Conservation (phyloP, 2,888 invertebrate genomes). For the Lepidochitona cinerea region DNA sequence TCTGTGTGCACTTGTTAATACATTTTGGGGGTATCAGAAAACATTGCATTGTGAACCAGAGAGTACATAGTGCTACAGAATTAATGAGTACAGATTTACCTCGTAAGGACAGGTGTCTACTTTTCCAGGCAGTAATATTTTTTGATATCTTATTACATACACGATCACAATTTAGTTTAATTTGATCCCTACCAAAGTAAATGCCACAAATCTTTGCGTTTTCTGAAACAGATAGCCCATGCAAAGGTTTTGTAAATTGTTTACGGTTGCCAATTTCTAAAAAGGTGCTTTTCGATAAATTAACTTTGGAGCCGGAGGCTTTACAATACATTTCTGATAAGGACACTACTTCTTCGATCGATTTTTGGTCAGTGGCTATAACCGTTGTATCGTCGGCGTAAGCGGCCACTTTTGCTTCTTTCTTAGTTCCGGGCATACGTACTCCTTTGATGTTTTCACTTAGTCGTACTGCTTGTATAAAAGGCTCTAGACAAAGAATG, state of each 20-base stretch:
- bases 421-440: slow-evolving; percentile 15
- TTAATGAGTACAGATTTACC: background rate
- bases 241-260: background rate
- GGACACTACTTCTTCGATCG: background rate
- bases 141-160: background rate
- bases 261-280: slow-evolving; percentile 30
- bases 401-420: slow-evolving; percentile 5
- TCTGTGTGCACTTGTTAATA: background rate
- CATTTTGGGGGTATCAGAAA: background rate
- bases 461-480: background rate
- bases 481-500: background rate
- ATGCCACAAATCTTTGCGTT: background rate
- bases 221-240: background rate
- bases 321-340: slow-evolving; percentile 5
- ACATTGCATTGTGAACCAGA: background rate
- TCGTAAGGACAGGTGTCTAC: background rate
- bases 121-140: background rate
- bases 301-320: slow-evolving; percentile 27
- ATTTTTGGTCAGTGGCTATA: slow-evolving; percentile 5
- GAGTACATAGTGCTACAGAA: background rate
- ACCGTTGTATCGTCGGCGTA: slow-evolving; percentile 19
- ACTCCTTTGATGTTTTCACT: slow-evolving; percentile 14
- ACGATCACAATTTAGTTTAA: background rate
- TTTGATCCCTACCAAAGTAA: background rate
- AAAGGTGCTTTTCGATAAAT: slow-evolving; percentile 27